Evolutionary conservation across 2,113 vertebrate genomes (phyloP), one percentile per base, ranked within the genome.

Genomic region (Phrynosoma blainvillii): DNA sequence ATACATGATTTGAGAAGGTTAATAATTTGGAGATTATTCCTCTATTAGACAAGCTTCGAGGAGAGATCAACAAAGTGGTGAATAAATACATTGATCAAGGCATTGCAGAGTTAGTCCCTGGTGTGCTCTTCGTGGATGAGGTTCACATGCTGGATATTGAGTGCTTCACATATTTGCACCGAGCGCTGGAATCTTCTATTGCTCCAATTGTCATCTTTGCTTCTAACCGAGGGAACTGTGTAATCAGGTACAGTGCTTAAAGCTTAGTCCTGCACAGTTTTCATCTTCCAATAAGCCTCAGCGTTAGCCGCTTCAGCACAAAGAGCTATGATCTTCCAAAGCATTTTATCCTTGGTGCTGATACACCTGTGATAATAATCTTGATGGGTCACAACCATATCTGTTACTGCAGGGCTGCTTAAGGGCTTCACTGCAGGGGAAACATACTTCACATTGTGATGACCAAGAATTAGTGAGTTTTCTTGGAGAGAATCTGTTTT

Each of bases 131-230:
- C 75, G 97, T 99, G 9, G 98, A 99, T 62, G 99, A 99, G 93
- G 99, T 99, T 70, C 99, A 99, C 95, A 99, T 99, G 98, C 95
- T 99, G 95, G 99, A 99, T 94, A 99, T 99, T 0, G 98, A 99
- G 90, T 99, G 99, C 94, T 99, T 99, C 95, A 99, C 98, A 0
- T 99, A 99, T 94, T 97, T 99, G 90, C 99, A 99, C 90, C 96
- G 98, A 20, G 99, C 99, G 0, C 96, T 99, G 81, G 99, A 99
- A 90, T 99, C 99, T 89, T 98, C 98, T 79, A 99, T 99, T 79
- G 97, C 99, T 0, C 99, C 99, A 90, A 99, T 99, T 1, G 99
- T 99, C 52, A 98, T 99, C 93, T 99, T 99, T 14, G 99, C 99
- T 77, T 99, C 98, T 36, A 99, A 99, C 95, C 96, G 99, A 30